Evolutionary conservation across 2,888 invertebrate genomes (phyloP), one percentile per base, ranked within the genome.

Genomic region (Ochlodes sylvanus): DNA sequence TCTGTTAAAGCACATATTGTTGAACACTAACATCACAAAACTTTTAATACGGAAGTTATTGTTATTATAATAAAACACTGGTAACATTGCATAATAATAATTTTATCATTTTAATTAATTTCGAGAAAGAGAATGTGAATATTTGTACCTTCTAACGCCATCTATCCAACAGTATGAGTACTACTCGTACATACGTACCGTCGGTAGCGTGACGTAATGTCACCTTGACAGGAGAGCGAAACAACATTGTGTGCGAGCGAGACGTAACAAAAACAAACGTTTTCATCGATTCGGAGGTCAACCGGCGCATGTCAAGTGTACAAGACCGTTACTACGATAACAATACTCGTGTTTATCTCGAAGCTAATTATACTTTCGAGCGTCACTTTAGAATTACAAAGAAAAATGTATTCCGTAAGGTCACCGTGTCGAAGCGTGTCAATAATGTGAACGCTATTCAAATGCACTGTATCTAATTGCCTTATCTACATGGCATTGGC

Each of bases 281-380:
- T 79, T 75, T 80, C 89, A 93, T 93, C 92, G 92, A 93, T 93
- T 92, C 84, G 82, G 85, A 86, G 88, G 87, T 87, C 87, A 86
- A 76, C 75, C 71, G 73, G 79, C 80, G 92, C 92, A 92, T 90
- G 91, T 86, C 91, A 89, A 88, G 82, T 87, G 82, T 82, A 63
- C 44, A 62, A 2, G 27, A 56, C 64, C 42, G 54, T 14, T 71
- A 84, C 77, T 80, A 77, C 73, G 83, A 83, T 85, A 84, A 84
- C 83, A 82, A 84, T 81, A 83, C 61, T 50, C 15, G 32, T 4
- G 7, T 17, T 60, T 10, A 32, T 61, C 12, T 61, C 61, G 61
- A 61, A 50, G 15, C n/a, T 21, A 47, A 60, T 32, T 54, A 54
- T 9, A n/a, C 14, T n/a, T 32, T 32, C 32, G 27, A 60, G 21